phyloP scores from a whole-genome alignment of 2,113 vertebrate species.

The Notarius lentiginosus region DNA sequence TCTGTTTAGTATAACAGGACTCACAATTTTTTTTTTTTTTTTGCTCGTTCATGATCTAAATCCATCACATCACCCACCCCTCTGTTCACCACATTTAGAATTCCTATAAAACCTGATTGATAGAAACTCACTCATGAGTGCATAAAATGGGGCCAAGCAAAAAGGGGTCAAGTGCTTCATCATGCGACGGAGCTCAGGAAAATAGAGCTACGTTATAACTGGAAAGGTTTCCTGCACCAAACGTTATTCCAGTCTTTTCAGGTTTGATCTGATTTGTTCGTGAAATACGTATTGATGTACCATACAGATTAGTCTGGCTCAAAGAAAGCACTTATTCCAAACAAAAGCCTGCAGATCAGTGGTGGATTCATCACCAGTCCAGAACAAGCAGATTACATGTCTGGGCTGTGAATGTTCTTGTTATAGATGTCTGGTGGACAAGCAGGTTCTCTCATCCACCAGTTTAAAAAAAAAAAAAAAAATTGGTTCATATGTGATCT shows the following conservation, averaged over 20 bases:
- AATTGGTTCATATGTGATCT: background rate
- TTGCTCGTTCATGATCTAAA: background rate
- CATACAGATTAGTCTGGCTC: background rate
- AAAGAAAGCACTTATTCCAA: background rate
- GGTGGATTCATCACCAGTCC: background rate
- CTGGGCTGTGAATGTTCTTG: background rate
- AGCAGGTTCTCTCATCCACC: background rate
- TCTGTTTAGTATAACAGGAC: background rate
- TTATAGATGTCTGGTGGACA: background rate
- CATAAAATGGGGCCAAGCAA: background rate
- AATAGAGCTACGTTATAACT: background rate
- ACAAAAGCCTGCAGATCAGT: background rate
- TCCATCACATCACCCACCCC: background rate
- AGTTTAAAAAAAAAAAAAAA: too few relatives aligned
- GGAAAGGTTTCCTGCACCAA: background rate
- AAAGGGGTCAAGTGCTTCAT: background rate
- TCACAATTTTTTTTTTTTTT: background rate
- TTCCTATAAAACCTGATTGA: background rate
- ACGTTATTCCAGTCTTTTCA: background rate
- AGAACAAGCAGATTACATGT: background rate
- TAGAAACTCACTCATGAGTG: background rate
- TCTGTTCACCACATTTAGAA: background rate
- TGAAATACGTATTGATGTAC: background rate
- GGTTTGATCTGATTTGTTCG: background rate
- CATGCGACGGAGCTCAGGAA: background rate